Conservation (phyloP, 1,140 invertebrate species). For the Plodia interpunctella region DNA sequence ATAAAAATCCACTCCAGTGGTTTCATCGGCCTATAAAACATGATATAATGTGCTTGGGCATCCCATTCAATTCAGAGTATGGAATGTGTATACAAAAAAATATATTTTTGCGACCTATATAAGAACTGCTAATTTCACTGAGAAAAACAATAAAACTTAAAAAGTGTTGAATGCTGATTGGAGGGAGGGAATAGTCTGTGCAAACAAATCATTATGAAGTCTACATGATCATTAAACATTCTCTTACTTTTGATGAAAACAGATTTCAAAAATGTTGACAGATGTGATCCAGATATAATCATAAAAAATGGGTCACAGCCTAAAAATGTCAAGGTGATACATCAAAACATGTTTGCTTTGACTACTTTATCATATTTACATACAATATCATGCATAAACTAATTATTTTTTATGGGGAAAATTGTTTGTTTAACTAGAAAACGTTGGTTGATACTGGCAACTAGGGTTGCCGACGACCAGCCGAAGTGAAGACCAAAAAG, state of each 20-base stretch:
- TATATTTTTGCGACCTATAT: too few relatives aligned
- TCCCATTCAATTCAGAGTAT: background rate
- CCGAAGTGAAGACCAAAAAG: too few relatives aligned
- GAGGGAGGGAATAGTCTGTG: too few relatives aligned
- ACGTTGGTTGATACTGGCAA: too few relatives aligned
- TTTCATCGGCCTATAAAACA: conserved; percentile 5
- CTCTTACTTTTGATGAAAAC: background rate
- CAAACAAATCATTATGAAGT: background rate
- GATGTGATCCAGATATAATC: background rate
- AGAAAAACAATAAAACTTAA: too few relatives aligned
- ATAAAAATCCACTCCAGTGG: background rate
- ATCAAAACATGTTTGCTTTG: background rate
- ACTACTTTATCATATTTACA: background rate
- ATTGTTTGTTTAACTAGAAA: too few relatives aligned
- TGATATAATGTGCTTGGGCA: background rate
- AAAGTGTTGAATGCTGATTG: too few relatives aligned
- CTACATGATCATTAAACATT: background rate
- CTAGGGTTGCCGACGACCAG: too few relatives aligned
- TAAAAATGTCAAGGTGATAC: conserved; percentile 1
- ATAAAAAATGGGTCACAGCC: background rate
- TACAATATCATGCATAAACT: too few relatives aligned
- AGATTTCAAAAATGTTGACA: background rate
- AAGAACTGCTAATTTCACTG: too few relatives aligned
- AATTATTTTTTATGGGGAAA: too few relatives aligned
- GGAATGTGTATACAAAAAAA: background rate